phyloP scores from a whole-genome alignment of 1,140 invertebrate genomes.

The Drosophila teissieri region DNA sequence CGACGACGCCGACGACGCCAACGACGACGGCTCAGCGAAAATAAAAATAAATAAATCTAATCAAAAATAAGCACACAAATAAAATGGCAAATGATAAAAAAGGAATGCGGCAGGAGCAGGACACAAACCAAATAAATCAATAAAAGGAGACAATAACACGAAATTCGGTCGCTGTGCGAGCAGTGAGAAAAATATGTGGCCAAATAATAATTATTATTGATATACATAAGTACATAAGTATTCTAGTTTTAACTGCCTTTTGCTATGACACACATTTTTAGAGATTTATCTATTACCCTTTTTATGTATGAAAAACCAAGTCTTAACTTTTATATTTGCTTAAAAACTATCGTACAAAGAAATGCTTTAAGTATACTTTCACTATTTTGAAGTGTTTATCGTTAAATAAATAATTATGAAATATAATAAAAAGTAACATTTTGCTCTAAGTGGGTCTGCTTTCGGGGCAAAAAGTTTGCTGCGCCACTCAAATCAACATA shows the following conservation, averaged over 20 bases:
- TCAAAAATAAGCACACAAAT: constrained; percentile 83
- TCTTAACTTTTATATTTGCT: too few species aligned
- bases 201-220: neutral
- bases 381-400: too few species aligned
- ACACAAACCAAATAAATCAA: constrained; percentile 54
- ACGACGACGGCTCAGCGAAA: constrained; percentile 65
- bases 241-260: too few species aligned
- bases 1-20: constrained; percentile 47
- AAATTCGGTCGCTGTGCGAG: constrained; percentile 15
- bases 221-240: too few species aligned
- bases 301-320: too few species aligned
- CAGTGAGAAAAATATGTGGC: constrained; percentile 2
- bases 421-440: neutral
- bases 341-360: too few species aligned
- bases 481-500: constrained; percentile 81
- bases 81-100: constrained; percentile 71
- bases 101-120: constrained; percentile 23
- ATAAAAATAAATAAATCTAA: constrained; percentile 84
- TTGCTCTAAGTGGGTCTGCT: constrained; percentile 9
- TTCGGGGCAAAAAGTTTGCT: constrained; percentile 40
- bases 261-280: neutral
- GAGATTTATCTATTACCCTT: too few species aligned
- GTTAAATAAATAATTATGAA: too few species aligned
- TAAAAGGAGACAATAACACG: constrained; percentile 47
- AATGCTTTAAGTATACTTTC: too few species aligned